A percentile compares a stretch with the other conserved stretches of the same genome.
These are phyloP conservation scores for Pseudorhombus dupliciocellatus DNA, from an alignment of 2,113 vertebrate genomes.

Conservation along the genomic window DNA sequence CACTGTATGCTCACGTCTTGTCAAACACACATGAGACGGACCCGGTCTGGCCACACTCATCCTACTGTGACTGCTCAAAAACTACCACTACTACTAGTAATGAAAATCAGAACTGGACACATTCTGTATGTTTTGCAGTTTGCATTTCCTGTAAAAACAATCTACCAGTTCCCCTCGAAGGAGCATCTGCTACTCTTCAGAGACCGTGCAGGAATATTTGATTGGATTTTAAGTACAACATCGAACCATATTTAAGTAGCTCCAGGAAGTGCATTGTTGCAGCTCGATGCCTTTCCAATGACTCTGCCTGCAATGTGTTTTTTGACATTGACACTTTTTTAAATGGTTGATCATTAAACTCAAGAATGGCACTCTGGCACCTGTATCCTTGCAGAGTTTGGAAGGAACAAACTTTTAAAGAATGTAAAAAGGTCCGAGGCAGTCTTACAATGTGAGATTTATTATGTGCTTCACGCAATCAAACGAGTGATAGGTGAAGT, in stretches of 20 bases:
- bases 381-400: constrained; percentile 32
- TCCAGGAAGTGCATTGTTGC: neutral
- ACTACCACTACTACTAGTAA: neutral
- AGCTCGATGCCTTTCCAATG: neutral
- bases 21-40: constrained; percentile 19
- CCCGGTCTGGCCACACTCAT: neutral
- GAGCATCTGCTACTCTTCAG: neutral
- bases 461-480: neutral
- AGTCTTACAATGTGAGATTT: constrained; percentile 31
- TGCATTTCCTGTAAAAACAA: no score
- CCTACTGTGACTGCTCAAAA: neutral
- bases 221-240: neutral
- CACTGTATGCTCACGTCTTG: neutral
- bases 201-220: neutral
- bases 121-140: neutral
- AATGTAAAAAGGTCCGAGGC: neutral
- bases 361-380: constrained; percentile 23
- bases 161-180: no score
- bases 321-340: constrained; percentile 13
- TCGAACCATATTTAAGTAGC: neutral
- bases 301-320: neutral
- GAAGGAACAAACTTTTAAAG: constrained; percentile 17
- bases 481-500: no score
- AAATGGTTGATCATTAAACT: constrained; percentile 46
- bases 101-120: neutral